Evolutionary conservation across 2,113 vertebrate genomes (phyloP).

Genomic region (Microtus montanus): DNA sequence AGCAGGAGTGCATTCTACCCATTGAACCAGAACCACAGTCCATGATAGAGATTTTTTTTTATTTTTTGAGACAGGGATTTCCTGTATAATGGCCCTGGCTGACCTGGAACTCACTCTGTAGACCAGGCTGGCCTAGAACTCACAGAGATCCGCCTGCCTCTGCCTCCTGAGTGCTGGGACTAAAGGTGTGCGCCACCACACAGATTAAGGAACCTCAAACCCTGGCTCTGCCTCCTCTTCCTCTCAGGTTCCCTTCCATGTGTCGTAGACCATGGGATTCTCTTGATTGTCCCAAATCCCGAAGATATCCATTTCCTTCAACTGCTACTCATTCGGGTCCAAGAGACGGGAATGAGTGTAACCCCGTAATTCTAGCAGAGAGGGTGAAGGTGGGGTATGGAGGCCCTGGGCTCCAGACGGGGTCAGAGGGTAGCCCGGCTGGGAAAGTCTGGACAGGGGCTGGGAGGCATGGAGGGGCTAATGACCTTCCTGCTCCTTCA

Average conservation of each 20-base stretch:
- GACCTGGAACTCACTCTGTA: too few relatives aligned
- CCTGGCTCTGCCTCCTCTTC: background rate
- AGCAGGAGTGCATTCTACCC: background rate
- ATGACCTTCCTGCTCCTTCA: too few relatives aligned
- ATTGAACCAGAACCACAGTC: background rate
- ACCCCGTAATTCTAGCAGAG: slow-evolving; percentile 68
- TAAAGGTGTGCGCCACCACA: background rate
- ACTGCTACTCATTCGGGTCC: slow-evolving; percentile 68
- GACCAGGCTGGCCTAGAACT: too few relatives aligned
- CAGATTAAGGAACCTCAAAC: background rate
- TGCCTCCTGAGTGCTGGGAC: background rate
- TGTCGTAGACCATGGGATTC: background rate
- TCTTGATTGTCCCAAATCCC: background rate
- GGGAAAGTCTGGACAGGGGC: background rate
- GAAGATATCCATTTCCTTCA: slow-evolving; percentile 83
- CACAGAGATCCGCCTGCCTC: background rate
- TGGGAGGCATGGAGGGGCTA: background rate
- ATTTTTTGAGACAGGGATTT: too few relatives aligned
- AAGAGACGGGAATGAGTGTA: background rate
- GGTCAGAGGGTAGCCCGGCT: background rate
- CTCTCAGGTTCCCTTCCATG: background rate
- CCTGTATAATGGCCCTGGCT: too few relatives aligned
- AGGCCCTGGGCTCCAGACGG: background rate
- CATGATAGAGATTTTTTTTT: background rate
- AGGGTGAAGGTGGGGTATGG: background rate